phyloP scores from a whole-genome alignment of 2,797 vertebrate genomes.

The Chlorospingus semifuscus region DNA sequence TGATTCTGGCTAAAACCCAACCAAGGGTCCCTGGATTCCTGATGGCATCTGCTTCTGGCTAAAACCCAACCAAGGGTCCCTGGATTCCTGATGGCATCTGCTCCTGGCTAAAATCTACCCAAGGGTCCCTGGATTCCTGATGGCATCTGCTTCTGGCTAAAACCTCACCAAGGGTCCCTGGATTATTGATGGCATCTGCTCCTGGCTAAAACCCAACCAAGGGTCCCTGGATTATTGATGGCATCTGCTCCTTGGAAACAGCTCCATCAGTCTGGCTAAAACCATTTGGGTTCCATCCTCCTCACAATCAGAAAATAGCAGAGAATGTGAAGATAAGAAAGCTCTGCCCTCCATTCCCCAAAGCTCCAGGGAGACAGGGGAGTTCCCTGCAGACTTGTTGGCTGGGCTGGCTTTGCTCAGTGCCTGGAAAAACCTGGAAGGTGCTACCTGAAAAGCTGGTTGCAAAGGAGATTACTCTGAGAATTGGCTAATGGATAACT shows the following conservation, averaged over 20 bases:
- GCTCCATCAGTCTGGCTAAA: not conserved
- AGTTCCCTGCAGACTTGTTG: not conserved
- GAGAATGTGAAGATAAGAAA: not conserved
- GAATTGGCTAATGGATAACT: not conserved
- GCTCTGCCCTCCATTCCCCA: fast-evolving
- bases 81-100: no score
- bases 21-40: fast-evolving
- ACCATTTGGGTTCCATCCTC: no score
- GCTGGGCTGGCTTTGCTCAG: not conserved
- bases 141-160: no score
- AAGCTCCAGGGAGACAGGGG: not conserved
- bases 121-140: no score
- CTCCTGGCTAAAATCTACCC: no score
- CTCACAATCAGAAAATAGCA: fast-evolving
- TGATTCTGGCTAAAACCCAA: no score
- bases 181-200: not conserved
- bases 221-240: no score
- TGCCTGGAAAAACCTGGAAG: not conserved
- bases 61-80: no score
- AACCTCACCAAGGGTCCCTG: no score
- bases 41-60: not conserved
- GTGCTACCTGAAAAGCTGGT: not conserved
- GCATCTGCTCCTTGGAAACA: not conserved
- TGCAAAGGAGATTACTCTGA: not conserved
- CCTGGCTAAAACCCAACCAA: no score